These are phyloP conservation scores for Lota lota DNA, from an alignment of 2,113 vertebrate species.

Conservation along the genomic window DNA sequence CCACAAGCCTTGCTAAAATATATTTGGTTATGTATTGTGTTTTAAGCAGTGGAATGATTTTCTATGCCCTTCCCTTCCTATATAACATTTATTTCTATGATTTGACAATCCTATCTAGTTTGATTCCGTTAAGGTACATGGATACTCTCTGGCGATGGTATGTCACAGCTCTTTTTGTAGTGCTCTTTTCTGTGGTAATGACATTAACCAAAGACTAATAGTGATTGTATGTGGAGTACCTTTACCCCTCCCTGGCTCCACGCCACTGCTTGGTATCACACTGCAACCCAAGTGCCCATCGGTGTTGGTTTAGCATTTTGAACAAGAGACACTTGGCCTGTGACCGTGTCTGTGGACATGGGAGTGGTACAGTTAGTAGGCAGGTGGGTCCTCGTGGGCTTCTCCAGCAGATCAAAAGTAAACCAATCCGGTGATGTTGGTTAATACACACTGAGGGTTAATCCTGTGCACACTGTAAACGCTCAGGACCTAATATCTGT, in stretches of 20 bases:
- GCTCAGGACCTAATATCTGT: constrained; percentile 76
- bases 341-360: constrained; percentile 38
- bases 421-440: constrained; percentile 75
- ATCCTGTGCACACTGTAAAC: constrained; percentile 81
- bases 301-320: not conserved
- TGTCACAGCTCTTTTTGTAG: constrained; percentile 38
- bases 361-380: constrained; percentile 15
- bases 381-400: constrained; percentile 71
- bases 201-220: constrained; percentile 79
- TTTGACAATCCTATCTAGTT: constrained; percentile 70
- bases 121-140: constrained; percentile 46
- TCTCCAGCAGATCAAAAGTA: constrained; percentile 78
- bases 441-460: constrained; percentile 83
- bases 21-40: not conserved
- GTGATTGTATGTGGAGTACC: constrained; percentile 76
- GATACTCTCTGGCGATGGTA: constrained; percentile 30
- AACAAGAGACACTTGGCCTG: constrained; percentile 1
- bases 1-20: not conserved
- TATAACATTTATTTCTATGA: constrained; percentile 39
- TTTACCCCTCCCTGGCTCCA: constrained; percentile 42
- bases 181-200: constrained; percentile 64
- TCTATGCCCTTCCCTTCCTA: not conserved
- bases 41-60: not conserved
- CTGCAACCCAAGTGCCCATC: constrained; percentile 6
- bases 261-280: constrained; percentile 43